phyloP scores from a whole-genome alignment of 2,888 invertebrate genomes.

The Himalopsyche japonica region DNA sequence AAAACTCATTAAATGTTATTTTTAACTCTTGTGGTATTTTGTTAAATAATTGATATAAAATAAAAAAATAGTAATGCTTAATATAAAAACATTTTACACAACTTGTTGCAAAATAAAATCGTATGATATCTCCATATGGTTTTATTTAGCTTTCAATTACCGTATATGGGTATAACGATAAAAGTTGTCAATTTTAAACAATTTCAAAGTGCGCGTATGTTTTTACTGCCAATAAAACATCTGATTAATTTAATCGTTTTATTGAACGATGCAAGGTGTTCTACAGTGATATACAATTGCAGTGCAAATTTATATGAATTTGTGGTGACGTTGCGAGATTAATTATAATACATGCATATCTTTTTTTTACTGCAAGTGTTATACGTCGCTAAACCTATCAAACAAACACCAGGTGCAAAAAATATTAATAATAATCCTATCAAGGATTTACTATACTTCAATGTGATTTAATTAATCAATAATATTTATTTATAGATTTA shows the following conservation, averaged over 20 bases:
- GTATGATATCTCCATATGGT: no score
- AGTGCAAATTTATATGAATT: not conserved
- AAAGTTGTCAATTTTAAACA: not conserved
- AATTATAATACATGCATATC: not conserved
- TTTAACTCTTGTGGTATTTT: no score
- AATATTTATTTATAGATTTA: no score
- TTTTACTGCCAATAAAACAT: not conserved
- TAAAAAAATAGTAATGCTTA: no score
- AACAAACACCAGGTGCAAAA: not conserved
- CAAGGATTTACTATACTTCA: not conserved
- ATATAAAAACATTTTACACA: no score
- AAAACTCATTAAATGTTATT: no score
- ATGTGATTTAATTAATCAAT: no score
- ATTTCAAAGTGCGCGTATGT: not conserved
- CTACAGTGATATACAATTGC: no score
- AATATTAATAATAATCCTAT: not conserved
- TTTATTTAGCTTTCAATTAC: no score
- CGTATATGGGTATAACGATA: no score
- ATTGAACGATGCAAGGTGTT: not conserved
- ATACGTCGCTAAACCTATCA: not conserved
- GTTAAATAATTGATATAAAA: no score
- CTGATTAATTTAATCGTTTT: not conserved
- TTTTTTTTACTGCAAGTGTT: not conserved
- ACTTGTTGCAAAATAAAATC: no score
- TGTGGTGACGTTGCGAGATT: not conserved